phyloP scores from a whole-genome alignment of 2,888 invertebrate genomes.

The Chaetogeoica ovagalla region DNA sequence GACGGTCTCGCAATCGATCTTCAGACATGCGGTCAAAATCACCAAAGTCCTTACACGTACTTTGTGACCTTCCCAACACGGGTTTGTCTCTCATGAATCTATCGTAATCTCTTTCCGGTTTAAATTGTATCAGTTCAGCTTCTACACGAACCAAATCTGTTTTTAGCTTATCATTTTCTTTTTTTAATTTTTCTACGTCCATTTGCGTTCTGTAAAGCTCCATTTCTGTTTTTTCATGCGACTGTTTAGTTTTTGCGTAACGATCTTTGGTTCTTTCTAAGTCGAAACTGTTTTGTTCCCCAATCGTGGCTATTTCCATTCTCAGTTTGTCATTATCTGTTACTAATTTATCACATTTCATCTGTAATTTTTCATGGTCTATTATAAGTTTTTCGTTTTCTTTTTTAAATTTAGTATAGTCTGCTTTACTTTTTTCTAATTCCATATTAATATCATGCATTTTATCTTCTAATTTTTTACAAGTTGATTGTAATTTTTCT shows the following conservation, averaged over 20 bases:
- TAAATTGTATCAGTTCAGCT: conserved; percentile 47
- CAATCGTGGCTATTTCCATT: conserved; percentile 60
- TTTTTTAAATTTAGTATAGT: conserved; percentile 73
- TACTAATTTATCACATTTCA: conserved; percentile 83
- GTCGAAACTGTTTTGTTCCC: conserved; percentile 66
- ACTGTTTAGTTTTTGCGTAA: conserved; percentile 80
- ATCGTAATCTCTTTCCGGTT: conserved; percentile 50
- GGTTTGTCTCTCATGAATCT: conserved; percentile 48
- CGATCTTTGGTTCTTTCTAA: conserved; percentile 83
- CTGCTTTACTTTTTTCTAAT: conserved; percentile 76
- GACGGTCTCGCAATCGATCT: conserved; percentile 56
- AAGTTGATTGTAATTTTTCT: conserved; percentile 75
- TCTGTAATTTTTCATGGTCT: conserved; percentile 85
- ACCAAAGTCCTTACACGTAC: conserved; percentile 46
- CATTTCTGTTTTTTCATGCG: conserved; percentile 82
- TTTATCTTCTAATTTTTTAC: conserved; percentile 73
- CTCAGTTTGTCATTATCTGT: conserved; percentile 75
- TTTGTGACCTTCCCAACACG: conserved; percentile 41
- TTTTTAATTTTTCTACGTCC: conserved; percentile 77
- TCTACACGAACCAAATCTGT: conserved; percentile 49
- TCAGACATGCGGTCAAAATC: conserved; percentile 44
- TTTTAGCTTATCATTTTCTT: conserved; percentile 80
- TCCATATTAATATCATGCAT: conserved; percentile 80
- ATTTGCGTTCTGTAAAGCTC: conserved; percentile 68
- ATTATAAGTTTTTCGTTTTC: conserved; percentile 84